A percentile compares a stretch with the other conserved stretches of the same genome.
Evolutionary conservation across 2,113 vertebrate species (phyloP).

Genomic region (Pipra filicauda): DNA sequence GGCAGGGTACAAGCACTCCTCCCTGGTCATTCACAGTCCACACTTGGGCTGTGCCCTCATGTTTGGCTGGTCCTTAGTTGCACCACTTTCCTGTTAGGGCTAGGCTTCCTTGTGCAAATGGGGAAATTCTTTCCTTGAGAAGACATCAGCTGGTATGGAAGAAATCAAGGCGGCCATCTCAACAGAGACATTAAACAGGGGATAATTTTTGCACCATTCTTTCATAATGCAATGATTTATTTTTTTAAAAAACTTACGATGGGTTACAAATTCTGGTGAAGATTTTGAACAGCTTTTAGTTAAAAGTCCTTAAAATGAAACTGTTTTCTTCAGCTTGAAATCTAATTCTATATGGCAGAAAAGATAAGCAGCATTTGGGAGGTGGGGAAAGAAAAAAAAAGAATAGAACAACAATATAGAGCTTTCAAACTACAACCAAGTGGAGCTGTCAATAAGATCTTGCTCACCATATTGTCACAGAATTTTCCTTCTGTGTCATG

Average conservation of each 20-base stretch:
- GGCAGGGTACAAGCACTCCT: neutral
- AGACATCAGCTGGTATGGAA: neutral
- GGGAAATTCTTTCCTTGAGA: neutral
- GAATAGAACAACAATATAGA: constrained; percentile 28
- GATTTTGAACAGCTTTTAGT: constrained; percentile 41
- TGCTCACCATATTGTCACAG: constrained; percentile 75
- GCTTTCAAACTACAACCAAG: constrained; percentile 55
- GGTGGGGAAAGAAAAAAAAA: neutral
- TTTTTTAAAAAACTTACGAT: neutral
- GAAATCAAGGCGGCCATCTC: neutral
- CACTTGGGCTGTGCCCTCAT: fast-evolving
- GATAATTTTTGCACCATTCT: neutral
- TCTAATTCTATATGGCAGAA: constrained; percentile 38
- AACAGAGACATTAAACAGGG: neutral
- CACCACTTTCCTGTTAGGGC: fast-evolving
- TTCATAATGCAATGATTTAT: neutral
- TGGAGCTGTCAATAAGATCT: constrained; percentile 75
- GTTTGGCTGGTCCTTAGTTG: neutral
- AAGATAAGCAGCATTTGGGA: constrained; percentile 66
- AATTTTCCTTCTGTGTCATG: constrained; percentile 76
- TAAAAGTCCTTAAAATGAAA: constrained; percentile 33
- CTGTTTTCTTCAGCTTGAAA: constrained; percentile 22
- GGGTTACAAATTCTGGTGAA: neutral
- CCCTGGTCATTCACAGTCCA: neutral
- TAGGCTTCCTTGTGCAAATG: neutral